Conservation (phyloP, 2,888 invertebrate species). For the Harmothoe impar region DNA sequence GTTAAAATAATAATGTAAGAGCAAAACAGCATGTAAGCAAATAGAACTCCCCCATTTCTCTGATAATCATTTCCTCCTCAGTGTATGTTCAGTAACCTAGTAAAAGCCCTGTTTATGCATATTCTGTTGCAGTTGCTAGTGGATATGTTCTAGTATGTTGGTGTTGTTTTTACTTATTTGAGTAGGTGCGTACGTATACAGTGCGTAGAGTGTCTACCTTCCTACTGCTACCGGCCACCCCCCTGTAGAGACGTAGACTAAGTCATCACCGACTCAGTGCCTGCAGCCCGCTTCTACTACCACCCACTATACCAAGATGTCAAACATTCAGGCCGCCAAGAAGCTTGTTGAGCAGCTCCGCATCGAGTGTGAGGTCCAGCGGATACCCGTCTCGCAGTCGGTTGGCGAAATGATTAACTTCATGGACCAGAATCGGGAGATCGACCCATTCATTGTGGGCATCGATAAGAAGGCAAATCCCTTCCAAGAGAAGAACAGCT, state of each 20-base stretch:
- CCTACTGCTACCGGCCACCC: conserved; percentile 23
- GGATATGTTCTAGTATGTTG: conserved; percentile 56
- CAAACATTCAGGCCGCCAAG: conserved; percentile 66
- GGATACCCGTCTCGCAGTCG: conserved; percentile 70
- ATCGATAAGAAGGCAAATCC: conserved; percentile 73
- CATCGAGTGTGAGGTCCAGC: conserved; percentile 68
- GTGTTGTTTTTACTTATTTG: conserved; percentile 59
- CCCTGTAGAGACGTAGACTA: conserved; percentile 52
- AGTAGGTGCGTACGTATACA: conserved; percentile 52
- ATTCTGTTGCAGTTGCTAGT: conserved; percentile 36
- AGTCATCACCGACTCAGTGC: neutral
- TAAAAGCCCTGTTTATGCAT: conserved; percentile 25
- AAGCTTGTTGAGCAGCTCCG: conserved; percentile 72
- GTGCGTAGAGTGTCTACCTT: neutral
- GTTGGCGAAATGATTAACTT: conserved; percentile 70
- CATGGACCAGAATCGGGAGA: conserved; percentile 70
- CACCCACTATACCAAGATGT: conserved; percentile 55
- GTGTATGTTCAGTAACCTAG: conserved; percentile 32
- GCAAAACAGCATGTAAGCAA: conserved; percentile 33
- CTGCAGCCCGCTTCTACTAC: conserved; percentile 2
- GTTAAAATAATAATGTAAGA: neutral
- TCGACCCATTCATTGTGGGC: conserved; percentile 70
- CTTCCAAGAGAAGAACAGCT: conserved; percentile 72
- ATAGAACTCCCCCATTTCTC: neutral
- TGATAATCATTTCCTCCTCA: conserved; percentile 12